Evolutionary conservation across 1,140 invertebrate species (phyloP).

Genomic region (Caenorhabditis briggsae): DNA sequence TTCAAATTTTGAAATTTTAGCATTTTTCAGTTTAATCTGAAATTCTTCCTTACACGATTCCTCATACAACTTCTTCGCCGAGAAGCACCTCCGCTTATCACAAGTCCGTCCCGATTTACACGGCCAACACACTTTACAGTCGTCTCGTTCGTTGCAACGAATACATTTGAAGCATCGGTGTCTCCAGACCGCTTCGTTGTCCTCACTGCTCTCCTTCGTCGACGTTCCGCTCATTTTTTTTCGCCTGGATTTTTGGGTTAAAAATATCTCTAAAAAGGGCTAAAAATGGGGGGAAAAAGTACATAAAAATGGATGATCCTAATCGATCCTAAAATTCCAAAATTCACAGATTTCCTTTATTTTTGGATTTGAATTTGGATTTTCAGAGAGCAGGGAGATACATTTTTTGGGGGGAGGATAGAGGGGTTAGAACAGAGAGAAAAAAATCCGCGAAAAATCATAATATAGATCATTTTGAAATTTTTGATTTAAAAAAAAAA

Average conservation of each 20-base stretch:
- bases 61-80: constrained; percentile 12
- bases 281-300: not conserved
- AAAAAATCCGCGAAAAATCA: not conserved
- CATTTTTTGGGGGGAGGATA: not conserved
- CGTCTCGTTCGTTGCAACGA: constrained; percentile 2
- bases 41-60: not conserved
- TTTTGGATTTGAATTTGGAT: not conserved
- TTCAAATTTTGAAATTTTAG: not conserved
- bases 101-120: constrained; percentile 61
- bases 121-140: constrained; percentile 62
- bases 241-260: too few relatives aligned
- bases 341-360: constrained; percentile 21
- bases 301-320: not conserved
- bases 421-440: not conserved
- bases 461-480: not conserved
- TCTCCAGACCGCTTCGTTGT: constrained; percentile 17
- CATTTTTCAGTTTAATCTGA: not conserved
- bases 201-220: constrained; percentile 30
- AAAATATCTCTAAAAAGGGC: not conserved
- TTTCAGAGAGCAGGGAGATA: constrained; percentile 10
- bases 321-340: not conserved
- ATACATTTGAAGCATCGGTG: constrained; percentile 45
- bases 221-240: constrained; percentile 33
- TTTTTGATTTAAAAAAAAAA: not conserved
- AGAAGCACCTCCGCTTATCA: constrained; percentile 18